Conservation (phyloP, 1,140 invertebrate genomes). For the silkworm (Bombyx mori) region DNA sequence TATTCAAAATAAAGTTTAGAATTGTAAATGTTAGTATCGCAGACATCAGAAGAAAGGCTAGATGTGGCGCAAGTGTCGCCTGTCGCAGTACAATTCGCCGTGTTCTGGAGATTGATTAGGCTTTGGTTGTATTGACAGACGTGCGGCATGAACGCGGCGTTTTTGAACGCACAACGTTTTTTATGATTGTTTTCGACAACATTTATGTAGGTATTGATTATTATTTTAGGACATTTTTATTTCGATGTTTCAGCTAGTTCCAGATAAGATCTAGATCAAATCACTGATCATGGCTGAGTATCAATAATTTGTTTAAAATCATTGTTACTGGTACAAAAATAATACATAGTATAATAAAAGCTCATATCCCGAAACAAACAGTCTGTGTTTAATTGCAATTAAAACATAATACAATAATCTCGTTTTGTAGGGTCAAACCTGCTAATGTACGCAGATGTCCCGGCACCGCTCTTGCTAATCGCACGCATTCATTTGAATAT, state of each 20-base stretch:
- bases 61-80: constrained; percentile 12
- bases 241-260: too few species aligned
- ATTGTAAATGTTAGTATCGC: constrained; percentile 1
- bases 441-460: constrained; percentile 22
- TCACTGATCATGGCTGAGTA: too few species aligned
- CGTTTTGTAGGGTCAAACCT: constrained; percentile 18
- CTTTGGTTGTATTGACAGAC: background rate
- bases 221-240: too few species aligned
- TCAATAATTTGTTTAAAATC: too few species aligned
- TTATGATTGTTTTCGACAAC: too few species aligned
- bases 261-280: too few species aligned
- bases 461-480: constrained; percentile 29
- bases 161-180: background rate
- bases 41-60: constrained; percentile 12
- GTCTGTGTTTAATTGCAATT: constrained; percentile 26
- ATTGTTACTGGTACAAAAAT: too few species aligned
- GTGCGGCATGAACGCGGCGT: constrained; percentile 7
- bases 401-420: constrained; percentile 45
- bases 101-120: constrained; percentile 19
- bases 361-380: too few species aligned
- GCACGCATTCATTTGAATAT: constrained; percentile 54
- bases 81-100: constrained; percentile 16
- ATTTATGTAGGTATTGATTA: too few species aligned
- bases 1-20: too few species aligned
- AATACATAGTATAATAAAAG: too few species aligned